Conservation (phyloP, 2,888 invertebrate species). For the Drosophila greeni region DNA sequence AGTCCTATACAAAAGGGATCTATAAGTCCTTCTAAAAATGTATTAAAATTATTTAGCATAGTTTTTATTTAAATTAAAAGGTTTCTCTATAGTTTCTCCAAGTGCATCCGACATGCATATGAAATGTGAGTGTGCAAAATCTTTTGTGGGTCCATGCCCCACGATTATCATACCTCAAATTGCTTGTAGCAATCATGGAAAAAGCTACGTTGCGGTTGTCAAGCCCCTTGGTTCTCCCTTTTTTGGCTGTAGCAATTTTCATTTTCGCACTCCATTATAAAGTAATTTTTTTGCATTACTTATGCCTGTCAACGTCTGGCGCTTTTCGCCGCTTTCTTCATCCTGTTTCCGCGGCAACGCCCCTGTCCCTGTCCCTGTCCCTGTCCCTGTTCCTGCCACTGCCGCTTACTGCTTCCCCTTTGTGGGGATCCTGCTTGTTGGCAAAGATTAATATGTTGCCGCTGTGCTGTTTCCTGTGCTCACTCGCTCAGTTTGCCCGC, state of each 20-base stretch:
- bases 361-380: slow-evolving; percentile 16
- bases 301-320: slow-evolving; percentile 69
- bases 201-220: slow-evolving; percentile 43
- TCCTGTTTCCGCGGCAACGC: slow-evolving; percentile 63
- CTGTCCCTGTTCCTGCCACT: slow-evolving; percentile 2
- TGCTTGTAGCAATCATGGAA: slow-evolving; percentile 70
- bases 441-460: slow-evolving; percentile 73
- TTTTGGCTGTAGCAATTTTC: slow-evolving; percentile 61
- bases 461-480: slow-evolving; percentile 55
- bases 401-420: not conserved
- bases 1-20: too few species aligned
- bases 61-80: not conserved
- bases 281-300: slow-evolving; percentile 74
- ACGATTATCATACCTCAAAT: slow-evolving; percentile 72
- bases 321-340: slow-evolving; percentile 56
- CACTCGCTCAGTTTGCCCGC: slow-evolving; percentile 49
- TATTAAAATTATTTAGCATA: not conserved
- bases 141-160: slow-evolving; percentile 35
- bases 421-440: slow-evolving; percentile 57
- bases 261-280: slow-evolving; percentile 75
- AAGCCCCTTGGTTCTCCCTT: slow-evolving; percentile 2
- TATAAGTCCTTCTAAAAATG: not conserved
- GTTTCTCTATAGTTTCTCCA: not conserved
- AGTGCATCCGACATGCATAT: slow-evolving; percentile 23
- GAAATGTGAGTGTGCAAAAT: slow-evolving; percentile 34